Conservation (phyloP, 2,888 invertebrate species). For the Alentia gelatinosa region DNA sequence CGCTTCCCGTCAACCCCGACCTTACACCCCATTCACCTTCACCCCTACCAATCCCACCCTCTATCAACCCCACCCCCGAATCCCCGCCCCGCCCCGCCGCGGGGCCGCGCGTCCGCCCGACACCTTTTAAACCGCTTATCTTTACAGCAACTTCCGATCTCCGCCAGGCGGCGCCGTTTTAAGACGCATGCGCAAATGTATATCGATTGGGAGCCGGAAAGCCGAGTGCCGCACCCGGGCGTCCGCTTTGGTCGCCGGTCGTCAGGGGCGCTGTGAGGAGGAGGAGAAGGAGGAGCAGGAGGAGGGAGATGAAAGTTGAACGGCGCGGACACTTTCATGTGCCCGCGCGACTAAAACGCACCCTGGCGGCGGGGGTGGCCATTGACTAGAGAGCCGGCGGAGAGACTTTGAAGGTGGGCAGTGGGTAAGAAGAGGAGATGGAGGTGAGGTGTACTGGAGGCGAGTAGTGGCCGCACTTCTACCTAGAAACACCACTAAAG, state of each 20-base stretch:
- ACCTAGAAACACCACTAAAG: neutral
- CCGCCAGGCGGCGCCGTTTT: neutral
- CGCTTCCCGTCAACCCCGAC: neutral
- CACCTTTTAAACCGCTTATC: slow-evolving; percentile 43
- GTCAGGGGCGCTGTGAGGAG: neutral
- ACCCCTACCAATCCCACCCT: neutral
- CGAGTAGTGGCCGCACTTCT: neutral
- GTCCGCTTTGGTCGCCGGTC: neutral
- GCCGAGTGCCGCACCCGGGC: neutral
- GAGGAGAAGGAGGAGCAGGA: neutral
- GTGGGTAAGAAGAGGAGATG: neutral
- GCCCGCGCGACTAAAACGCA: neutral
- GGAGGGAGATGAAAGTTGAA: neutral
- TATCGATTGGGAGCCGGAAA: slow-evolving; percentile 35
- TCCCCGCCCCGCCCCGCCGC: neutral
- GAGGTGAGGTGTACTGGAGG: neutral
- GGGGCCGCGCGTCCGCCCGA: neutral
- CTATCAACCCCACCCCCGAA: neutral
- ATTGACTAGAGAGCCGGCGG: slow-evolving; percentile 14
- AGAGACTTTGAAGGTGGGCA: slow-evolving; percentile 27
- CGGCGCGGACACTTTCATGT: slow-evolving; percentile 27
- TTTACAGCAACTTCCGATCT: slow-evolving; percentile 40
- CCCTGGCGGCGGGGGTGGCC: neutral
- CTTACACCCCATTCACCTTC: neutral
- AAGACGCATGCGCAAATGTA: slow-evolving; percentile 33